Evolutionary conservation across 2,888 invertebrate species (phyloP), one percentile per base, ranked within the genome.

Genomic region (Alloscopus bannaensis): DNA sequence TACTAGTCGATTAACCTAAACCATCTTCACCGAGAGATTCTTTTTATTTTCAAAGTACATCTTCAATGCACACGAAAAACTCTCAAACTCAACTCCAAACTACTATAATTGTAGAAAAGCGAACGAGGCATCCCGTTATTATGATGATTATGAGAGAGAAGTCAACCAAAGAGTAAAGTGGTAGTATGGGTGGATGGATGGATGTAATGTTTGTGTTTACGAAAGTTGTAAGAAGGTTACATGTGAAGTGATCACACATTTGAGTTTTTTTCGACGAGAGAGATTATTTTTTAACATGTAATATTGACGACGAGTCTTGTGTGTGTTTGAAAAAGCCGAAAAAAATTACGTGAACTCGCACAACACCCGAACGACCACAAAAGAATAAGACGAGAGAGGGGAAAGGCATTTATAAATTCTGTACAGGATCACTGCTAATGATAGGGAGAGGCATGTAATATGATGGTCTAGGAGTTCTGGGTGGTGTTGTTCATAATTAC

Each of bases 401-500:
- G 57, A 77, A 81, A 72, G 69, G 72, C 69, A 80, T 81, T 83
- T 83, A 80, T 77, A 70, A 81, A 83, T 83, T 81, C 75, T 65
- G 50, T 68, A 80, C 77, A 79, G 81, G 80, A 77, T 77, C 80
- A 66, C 69, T 73, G 80, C 50, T 85, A 85, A 85, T 85, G 82
- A 85, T 68, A 85, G 83, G 80, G 84, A 83, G 81, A 75, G 73
- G 50, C 66, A 50, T 70, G 82, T 77, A 81, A 81, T 81, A 81
- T 75, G 83, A 78, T 80, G 72, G 66, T 55, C 73, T 66, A 68
- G 57, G 52, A 81, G 83, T 83, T 75, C 83, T 85, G 85, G 85
- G 85, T 85, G 85, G 85, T 84, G 85, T 84, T 84, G 80, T 66
- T 50, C 81, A 81, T 84, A 85, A 85, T 85, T 83, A 85, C 82